Percentiles rank a stretch among this genome's conserved stretches.
Evolutionary conservation across 1,140 invertebrate species (phyloP).

Genomic region (Cryptotermes secundus): DNA sequence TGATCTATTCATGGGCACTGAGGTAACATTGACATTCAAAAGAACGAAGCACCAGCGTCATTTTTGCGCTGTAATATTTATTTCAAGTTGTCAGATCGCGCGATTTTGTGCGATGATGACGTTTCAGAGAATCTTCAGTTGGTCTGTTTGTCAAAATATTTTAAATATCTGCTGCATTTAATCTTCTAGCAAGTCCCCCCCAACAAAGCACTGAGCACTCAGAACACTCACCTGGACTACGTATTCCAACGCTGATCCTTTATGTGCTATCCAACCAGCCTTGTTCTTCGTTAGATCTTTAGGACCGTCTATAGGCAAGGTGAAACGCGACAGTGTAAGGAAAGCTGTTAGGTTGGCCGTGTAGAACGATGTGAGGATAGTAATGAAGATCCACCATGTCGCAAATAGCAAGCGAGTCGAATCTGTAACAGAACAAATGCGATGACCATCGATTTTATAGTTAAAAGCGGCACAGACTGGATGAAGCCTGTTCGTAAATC

Average conservation of each 20-base stretch:
- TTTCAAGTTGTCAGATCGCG: too few species aligned
- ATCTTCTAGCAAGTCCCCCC: too few species aligned
- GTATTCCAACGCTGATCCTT: constrained; percentile 66
- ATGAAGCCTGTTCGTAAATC: too few species aligned
- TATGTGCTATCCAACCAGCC: constrained; percentile 65
- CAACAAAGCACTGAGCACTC: too few species aligned
- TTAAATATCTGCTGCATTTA: too few species aligned
- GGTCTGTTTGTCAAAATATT: too few species aligned
- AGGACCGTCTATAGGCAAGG: constrained; percentile 68
- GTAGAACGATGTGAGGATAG: constrained; percentile 86
- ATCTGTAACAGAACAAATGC: constrained; percentile 56
- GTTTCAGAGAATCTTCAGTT: too few species aligned
- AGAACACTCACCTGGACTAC: constrained; percentile 49
- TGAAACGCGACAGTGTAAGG: constrained; percentile 79
- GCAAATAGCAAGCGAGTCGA: constrained; percentile 79
- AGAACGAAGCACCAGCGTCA: too few species aligned
- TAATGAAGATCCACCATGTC: constrained; percentile 90
- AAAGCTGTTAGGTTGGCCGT: constrained; percentile 89
- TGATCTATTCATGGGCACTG: too few species aligned
- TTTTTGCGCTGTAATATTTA: too few species aligned
- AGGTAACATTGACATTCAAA: too few species aligned
- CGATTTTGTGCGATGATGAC: too few species aligned
- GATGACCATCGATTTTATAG: not conserved
- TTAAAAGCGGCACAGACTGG: not conserved
- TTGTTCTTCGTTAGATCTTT: constrained; percentile 66